phyloP scores from a whole-genome alignment of 53 echinoderm and acorn worm genomes.

The Mesocentrotus franciscanus region DNA sequence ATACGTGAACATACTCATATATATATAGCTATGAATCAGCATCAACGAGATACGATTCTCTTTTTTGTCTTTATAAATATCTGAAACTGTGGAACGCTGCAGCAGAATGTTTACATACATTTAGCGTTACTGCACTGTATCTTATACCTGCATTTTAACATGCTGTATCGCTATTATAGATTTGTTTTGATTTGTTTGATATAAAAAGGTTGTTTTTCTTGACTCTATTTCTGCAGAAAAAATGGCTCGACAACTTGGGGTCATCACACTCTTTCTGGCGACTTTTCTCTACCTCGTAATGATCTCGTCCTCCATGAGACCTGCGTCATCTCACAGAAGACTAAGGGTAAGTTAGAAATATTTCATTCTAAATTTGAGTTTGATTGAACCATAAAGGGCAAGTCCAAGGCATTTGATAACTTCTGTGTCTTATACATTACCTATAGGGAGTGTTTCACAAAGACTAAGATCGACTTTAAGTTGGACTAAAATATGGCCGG shows the following conservation, averaged over 20 bases:
- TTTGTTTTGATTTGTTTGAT: background rate
- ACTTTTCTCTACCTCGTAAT: constrained; percentile 38
- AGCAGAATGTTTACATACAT: too few species aligned
- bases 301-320: background rate
- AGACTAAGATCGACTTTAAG: too few species aligned
- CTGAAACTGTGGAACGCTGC: background rate
- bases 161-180: too few species aligned
- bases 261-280: background rate
- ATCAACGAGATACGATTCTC: background rate
- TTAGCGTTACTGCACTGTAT: background rate
- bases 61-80: background rate
- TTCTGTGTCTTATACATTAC: too few species aligned
- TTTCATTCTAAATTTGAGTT: background rate
- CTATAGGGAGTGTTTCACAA: too few species aligned
- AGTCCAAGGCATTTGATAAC: background rate
- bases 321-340: constrained; percentile 30
- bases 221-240: background rate
- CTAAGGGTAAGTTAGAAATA: constrained; percentile 13
- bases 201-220: background rate
- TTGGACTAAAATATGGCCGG: too few species aligned
- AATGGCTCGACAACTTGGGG: constrained; percentile 11
- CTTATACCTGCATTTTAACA: background rate
- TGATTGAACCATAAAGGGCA: background rate
- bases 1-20: too few species aligned
- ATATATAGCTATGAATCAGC: background rate